These are phyloP conservation scores for Cactoblastis cactorum DNA, from an alignment of 2,888 invertebrate species.

Conservation along the genomic window DNA sequence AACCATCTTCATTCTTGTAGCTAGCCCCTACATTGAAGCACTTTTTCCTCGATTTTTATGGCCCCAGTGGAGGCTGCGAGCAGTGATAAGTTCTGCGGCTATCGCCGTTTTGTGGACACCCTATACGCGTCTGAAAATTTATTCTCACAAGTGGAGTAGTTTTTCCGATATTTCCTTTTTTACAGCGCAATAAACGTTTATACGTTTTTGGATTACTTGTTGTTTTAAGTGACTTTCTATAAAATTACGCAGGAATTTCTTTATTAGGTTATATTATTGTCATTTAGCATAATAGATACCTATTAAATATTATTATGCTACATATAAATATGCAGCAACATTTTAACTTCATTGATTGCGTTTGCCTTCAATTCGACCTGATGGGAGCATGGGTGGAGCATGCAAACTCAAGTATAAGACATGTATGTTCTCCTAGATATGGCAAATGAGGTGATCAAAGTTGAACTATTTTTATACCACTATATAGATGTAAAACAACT, in stretches of 20 bases:
- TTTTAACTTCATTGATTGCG: too few relatives aligned
- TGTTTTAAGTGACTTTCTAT: not conserved
- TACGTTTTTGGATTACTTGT: not conserved
- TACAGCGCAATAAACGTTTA: not conserved
- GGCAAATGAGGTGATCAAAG: too few relatives aligned
- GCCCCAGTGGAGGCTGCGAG: not conserved
- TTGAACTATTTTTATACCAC: too few relatives aligned
- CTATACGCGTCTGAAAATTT: constrained; percentile 2
- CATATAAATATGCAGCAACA: too few relatives aligned
- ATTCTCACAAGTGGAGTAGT: not conserved
- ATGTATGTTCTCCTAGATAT: too few relatives aligned
- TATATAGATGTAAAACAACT: too few relatives aligned
- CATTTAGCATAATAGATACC: too few relatives aligned
- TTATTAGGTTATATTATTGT: not conserved
- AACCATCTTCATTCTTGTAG: constrained; percentile 4
- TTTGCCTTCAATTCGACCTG: too few relatives aligned
- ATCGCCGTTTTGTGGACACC: constrained; percentile 10
- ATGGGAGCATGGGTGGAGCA: too few relatives aligned
- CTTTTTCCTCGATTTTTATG: constrained; percentile 5
- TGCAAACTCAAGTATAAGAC: too few relatives aligned
- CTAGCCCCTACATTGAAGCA: constrained; percentile 1
- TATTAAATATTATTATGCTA: too few relatives aligned
- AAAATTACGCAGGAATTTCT: not conserved
- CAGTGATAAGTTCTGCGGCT: constrained; percentile 6
- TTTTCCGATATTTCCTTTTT: constrained; percentile 1